phyloP scores from a whole-genome alignment of 2,797 vertebrate genomes.

The Catamblyrhynchus diadema region DNA sequence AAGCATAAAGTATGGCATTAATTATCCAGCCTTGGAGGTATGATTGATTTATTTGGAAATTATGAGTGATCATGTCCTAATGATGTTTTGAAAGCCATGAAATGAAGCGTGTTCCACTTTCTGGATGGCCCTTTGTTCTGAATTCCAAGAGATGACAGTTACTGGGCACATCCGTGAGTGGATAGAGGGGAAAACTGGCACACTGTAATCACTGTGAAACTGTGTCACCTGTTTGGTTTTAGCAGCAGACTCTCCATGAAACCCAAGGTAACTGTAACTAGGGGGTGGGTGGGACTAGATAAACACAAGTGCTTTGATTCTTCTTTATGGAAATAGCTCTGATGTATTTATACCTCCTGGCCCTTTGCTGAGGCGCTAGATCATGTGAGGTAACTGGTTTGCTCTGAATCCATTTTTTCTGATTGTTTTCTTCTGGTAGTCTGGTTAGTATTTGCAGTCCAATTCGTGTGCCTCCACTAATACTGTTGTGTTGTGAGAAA shows the following conservation, averaged over 20 bases:
- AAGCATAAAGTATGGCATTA: not conserved
- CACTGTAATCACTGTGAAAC: not conserved
- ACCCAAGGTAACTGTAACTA: not conserved
- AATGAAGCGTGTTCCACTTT: not conserved
- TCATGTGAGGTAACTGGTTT: not conserved
- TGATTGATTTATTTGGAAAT: not conserved
- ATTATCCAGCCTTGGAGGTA: not conserved
- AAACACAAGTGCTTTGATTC: not conserved
- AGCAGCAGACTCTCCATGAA: not conserved
- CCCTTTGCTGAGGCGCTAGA: not conserved
- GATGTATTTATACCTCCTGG: conserved; percentile 28
- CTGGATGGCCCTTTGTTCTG: not conserved
- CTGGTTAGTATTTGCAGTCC: not conserved
- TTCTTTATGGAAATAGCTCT: conserved; percentile 16
- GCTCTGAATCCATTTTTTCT: conserved; percentile 6
- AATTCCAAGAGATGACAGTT: not conserved
- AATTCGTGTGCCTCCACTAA: not conserved
- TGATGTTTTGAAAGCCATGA: not conserved
- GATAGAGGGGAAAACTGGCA: not conserved
- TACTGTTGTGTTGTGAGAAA: not conserved
- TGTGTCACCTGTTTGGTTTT: not conserved
- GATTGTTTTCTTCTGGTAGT: conserved; percentile 17
- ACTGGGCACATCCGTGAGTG: not conserved
- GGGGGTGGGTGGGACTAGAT: not conserved
- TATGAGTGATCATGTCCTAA: not conserved